Conservation (phyloP, 2,797 vertebrate genomes). For the Spea hammondii region DNA sequence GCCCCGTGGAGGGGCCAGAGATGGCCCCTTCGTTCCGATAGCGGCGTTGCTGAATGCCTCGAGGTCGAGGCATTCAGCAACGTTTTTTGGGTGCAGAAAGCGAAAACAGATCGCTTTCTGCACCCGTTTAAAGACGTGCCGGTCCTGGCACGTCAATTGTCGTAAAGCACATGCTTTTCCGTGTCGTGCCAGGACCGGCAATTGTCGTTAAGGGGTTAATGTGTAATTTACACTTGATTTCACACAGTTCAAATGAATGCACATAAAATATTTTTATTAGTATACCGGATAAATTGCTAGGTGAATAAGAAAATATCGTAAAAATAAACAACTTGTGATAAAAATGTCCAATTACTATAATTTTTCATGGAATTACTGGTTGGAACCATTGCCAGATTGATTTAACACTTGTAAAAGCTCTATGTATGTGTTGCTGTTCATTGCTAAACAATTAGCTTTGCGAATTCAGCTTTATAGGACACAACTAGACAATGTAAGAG, state of each 20-base stretch:
- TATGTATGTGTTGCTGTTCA: slow-evolving; percentile 20
- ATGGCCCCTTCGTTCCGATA: too few relatives aligned
- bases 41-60: too few relatives aligned
- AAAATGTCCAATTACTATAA: slow-evolving; percentile 43
- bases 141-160: too few relatives aligned
- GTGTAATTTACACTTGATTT: slow-evolving; percentile 18
- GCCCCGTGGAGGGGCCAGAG: too few relatives aligned
- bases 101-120: too few relatives aligned
- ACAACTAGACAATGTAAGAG: slow-evolving; percentile 29
- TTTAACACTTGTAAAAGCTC: slow-evolving; percentile 33
- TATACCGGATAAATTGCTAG: neutral
- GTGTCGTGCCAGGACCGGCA: too few relatives aligned
- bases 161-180: too few relatives aligned
- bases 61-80: too few relatives aligned
- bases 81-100: too few relatives aligned
- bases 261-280: slow-evolving; percentile 35
- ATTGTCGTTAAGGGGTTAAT: too few relatives aligned
- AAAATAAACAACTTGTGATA: slow-evolving; percentile 33
- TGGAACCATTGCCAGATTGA: slow-evolving; percentile 22
- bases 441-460: slow-evolving; percentile 28
- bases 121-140: too few relatives aligned
- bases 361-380: slow-evolving; percentile 23
- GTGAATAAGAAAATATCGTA: slow-evolving; percentile 2
- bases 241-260: slow-evolving; percentile 21
- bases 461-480: slow-evolving; percentile 34